Evolutionary conservation across 2,888 invertebrate species (phyloP), one percentile per base, ranked within the genome.

Genomic region (Stenchaetothrips biformis): DNA sequence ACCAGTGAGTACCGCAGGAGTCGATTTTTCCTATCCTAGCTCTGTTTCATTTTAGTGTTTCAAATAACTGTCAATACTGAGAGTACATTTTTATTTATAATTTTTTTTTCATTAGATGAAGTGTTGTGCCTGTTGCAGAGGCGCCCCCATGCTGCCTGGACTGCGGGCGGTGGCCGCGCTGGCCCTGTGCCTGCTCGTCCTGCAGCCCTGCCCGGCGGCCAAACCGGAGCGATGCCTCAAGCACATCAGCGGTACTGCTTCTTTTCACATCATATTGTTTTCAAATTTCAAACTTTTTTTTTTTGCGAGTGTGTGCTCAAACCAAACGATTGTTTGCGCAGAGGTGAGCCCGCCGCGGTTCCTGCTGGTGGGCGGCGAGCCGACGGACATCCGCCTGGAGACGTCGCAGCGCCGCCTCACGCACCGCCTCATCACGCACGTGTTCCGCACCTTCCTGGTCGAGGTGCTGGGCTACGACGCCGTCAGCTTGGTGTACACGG

Each of bases 391-490:
- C 37, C 87, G 86, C 1, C 85, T 92, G 80, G 90, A 91, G 84
- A 87, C 89, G 0, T 90, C 91, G 0, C 86, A 86, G 49, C 86
- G 90, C 67, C 67, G 67, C 80, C 84, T 89, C 11, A 88, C 89
- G 0, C 91, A 92, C 83, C 89, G 90, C 81, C 85, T 92, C 67
- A 87, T 87, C 53, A 89, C 91, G 0, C 87, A 89, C 82, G 88
- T 91, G 78, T 91, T 90, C 86, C 89, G 87, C 81, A 90, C 91
- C 81, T 90, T 90, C 83, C 84, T 91, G 13, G 87, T 85, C 77
- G 89, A 90, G 82, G 86, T 88, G 11, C 85, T 90, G 2, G 88
- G 89, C 9, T 90, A 90, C 83, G 84, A 87, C 0, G 86, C 86
- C 67, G 86, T 90, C 1, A 84, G 84, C 18, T 85, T 89, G 7